phyloP scores from a whole-genome alignment of 2,113 vertebrate species.

The Platichthys flesus region DNA sequence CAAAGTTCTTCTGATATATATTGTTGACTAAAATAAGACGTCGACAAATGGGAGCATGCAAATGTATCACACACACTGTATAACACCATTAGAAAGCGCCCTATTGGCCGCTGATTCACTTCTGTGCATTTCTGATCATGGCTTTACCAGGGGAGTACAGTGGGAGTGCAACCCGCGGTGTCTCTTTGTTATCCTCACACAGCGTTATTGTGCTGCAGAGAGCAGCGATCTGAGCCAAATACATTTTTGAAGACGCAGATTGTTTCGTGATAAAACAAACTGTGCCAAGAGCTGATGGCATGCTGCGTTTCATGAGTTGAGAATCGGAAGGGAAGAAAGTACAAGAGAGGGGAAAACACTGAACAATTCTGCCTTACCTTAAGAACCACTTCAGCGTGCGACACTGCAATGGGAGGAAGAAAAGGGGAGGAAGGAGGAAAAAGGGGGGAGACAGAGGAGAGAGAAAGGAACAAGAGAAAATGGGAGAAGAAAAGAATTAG shows the following conservation, averaged over 20 bases:
- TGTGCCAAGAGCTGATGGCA: slow-evolving; percentile 58
- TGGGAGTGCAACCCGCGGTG: slow-evolving; percentile 48
- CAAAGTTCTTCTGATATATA: slow-evolving; percentile 14
- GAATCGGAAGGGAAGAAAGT: slow-evolving; percentile 53
- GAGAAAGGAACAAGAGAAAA: slow-evolving; percentile 8
- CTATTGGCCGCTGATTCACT: not conserved
- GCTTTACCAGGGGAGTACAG: slow-evolving; percentile 39
- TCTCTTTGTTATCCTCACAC: slow-evolving; percentile 67
- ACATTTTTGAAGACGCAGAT: slow-evolving; percentile 62
- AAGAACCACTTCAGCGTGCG: slow-evolving; percentile 62
- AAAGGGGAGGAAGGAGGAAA: slow-evolving; percentile 17
- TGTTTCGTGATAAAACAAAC: slow-evolving; percentile 58
- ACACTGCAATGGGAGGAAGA: slow-evolving; percentile 57
- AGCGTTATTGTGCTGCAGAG: slow-evolving; percentile 56
- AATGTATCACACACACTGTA: slow-evolving; percentile 7
- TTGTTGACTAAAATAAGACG: slow-evolving; percentile 16
- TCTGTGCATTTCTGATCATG: slow-evolving; percentile 41
- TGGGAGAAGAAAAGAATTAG: slow-evolving; percentile 40
- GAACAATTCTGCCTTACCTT: slow-evolving; percentile 72
- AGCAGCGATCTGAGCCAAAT: slow-evolving; percentile 51
- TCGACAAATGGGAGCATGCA: slow-evolving; percentile 1
- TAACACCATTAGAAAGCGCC: not conserved
- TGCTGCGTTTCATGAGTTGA: slow-evolving; percentile 61
- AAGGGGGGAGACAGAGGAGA: not conserved
- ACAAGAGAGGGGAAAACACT: slow-evolving; percentile 31